Conservation (phyloP, 2,888 invertebrate genomes). For the Clusia tigrina region DNA sequence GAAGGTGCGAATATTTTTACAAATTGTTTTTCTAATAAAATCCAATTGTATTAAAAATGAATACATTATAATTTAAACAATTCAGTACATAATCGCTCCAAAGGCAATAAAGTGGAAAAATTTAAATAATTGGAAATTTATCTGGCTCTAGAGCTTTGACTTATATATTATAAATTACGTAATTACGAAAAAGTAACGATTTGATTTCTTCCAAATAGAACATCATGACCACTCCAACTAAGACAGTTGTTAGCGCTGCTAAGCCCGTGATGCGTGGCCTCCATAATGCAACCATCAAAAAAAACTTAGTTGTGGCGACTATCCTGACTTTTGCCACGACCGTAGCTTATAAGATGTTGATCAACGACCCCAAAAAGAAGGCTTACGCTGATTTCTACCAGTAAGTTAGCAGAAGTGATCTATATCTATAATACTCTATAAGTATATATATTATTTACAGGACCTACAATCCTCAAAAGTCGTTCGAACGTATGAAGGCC, state of each 20-base stretch:
- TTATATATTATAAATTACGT: no score
- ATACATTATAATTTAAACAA: no score
- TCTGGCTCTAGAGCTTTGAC: no score
- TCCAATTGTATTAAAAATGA: no score
- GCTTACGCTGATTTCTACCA: constrained; percentile 79
- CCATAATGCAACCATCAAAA: constrained; percentile 71
- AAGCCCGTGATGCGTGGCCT: constrained; percentile 78
- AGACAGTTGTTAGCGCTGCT: constrained; percentile 54
- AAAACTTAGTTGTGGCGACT: constrained; percentile 67
- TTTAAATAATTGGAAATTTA: no score
- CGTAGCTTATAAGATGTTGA: constrained; percentile 64
- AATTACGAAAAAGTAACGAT: no score
- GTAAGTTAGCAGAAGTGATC: constrained; percentile 65
- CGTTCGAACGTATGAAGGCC: constrained; percentile 63
- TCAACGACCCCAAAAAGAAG: constrained; percentile 68
- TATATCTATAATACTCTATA: not conserved
- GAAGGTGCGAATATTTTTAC: no score
- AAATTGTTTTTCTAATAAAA: no score
- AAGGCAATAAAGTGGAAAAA: no score
- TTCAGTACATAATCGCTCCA: no score
- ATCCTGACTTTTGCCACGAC: constrained; percentile 62
- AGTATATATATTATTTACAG: constrained; percentile 44
- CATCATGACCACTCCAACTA: constrained; percentile 58
- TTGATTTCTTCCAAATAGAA: not conserved
- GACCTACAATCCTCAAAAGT: constrained; percentile 62